Evolutionary conservation across 2,113 vertebrate genomes (phyloP), one percentile per base, ranked within the genome.

Genomic region (Malaclemys terrapin): DNA sequence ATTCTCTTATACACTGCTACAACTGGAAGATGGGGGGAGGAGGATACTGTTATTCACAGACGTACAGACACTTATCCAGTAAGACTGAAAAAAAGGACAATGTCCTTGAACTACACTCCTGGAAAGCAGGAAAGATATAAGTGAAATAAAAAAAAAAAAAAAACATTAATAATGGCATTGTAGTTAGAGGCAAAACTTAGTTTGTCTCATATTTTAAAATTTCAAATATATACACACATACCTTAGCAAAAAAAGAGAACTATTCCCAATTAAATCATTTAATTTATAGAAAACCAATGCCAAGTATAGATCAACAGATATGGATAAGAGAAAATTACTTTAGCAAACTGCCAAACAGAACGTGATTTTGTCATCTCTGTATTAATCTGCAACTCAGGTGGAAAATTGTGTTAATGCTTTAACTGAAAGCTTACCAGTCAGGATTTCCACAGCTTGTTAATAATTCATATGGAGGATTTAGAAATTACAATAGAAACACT

Each of bases 351-450:
- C 27, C 57, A 59, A 59, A 59, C 27, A 59, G 19, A 54, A 59
- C 6, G 1, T 12, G 57, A 31, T 59, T 59, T 29, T 31, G 57
- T 59, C 27, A 59, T 29, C 57, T 29, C 12, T 29, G 11, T 59
- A 87, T 69, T 59, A 92, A 89, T 45, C 22, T 87, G 50, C 31
- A 96, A 75, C 65, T 47, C 52, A 91, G 54, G 50, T 69, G 95
- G 85, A 95, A 97, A 93, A 93, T 89, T 84, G 91, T 31, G 49
- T 50, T 93, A 91, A 87, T 52, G 52, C 82, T 93, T 90, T 59
- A 12, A 87, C 42, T 47, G 53, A 88, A 94, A 94, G 35, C 29
- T 88, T 87, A 57, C 78, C 35, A 65, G 84, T 92, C 93, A 83
- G 47, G 88, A 94, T 93, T 93, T 91, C 80, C 62, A 85, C 56